phyloP scores from a whole-genome alignment of 2,113 vertebrate species.

The Sander vitreus region DNA sequence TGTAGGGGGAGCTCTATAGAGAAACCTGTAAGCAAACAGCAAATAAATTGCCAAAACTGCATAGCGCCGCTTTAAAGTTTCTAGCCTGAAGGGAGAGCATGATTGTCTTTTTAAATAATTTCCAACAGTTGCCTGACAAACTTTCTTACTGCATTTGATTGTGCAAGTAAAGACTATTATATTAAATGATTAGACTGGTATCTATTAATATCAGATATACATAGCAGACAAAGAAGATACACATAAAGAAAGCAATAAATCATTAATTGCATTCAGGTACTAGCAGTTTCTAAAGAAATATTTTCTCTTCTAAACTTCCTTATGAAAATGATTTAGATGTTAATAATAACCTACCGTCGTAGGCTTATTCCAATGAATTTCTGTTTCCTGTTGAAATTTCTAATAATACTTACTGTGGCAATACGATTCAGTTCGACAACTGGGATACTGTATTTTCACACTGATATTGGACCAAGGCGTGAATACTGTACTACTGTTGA shows the following conservation, averaged over 20 bases:
- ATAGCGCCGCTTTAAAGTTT: neutral
- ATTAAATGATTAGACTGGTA: neutral
- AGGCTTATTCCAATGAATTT: conserved; percentile 1
- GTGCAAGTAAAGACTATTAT: neutral
- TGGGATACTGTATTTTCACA: conserved; percentile 41
- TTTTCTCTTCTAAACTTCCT: neutral
- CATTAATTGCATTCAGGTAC: neutral
- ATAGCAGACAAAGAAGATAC: neutral
- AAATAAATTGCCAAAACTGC: too few species aligned
- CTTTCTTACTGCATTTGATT: neutral
- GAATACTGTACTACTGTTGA: conserved; percentile 2
- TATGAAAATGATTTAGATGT: neutral
- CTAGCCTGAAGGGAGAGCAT: neutral
- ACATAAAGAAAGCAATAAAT: neutral
- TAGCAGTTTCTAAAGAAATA: neutral
- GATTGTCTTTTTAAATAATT: neutral
- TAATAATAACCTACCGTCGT: neutral
- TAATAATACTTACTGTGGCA: conserved; percentile 13
- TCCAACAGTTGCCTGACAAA: neutral
- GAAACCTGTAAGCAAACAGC: too few species aligned
- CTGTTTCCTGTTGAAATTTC: conserved; percentile 1
- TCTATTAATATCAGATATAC: neutral
- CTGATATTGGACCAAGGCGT: neutral
- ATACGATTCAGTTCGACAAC: conserved; percentile 2
- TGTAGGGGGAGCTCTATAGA: too few species aligned